Conservation (phyloP, 2,797 vertebrate species). For the Aphelocoma californica region DNA sequence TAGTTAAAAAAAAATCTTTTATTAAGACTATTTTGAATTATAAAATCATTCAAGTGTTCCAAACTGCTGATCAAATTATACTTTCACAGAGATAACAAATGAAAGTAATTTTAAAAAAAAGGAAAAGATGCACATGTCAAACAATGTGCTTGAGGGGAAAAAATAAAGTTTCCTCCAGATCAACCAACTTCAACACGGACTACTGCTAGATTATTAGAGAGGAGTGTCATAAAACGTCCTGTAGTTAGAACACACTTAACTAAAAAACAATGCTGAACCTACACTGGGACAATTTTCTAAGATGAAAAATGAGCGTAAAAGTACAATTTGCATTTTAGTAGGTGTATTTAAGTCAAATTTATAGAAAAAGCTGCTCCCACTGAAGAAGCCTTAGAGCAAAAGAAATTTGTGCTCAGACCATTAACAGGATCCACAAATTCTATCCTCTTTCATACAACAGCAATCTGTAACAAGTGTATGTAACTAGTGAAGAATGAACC, state of each 20-base stretch:
- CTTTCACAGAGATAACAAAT: neutral
- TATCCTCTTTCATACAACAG: neutral
- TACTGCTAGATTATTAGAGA: neutral
- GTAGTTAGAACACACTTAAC: neutral
- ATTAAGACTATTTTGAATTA: neutral
- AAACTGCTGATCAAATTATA: neutral
- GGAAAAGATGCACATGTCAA: neutral
- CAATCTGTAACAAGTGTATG: neutral
- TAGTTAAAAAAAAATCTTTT: neutral
- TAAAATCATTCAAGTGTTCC: neutral
- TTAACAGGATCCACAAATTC: neutral
- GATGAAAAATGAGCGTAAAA: neutral
- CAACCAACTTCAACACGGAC: neutral
- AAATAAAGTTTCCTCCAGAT: neutral
- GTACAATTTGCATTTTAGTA: neutral
- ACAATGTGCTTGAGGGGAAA: neutral
- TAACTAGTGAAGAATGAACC: neutral
- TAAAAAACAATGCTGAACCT: neutral
- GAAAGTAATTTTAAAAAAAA: neutral
- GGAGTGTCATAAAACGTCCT: rapidly evolving
- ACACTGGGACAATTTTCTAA: neutral
- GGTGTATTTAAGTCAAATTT: neutral
- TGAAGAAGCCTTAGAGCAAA: neutral
- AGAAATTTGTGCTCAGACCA: neutral
- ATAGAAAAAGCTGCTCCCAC: neutral